These are phyloP conservation scores for Diorhabda elongata DNA, from an alignment of 1,140 invertebrate genomes.

Conservation along the genomic window DNA sequence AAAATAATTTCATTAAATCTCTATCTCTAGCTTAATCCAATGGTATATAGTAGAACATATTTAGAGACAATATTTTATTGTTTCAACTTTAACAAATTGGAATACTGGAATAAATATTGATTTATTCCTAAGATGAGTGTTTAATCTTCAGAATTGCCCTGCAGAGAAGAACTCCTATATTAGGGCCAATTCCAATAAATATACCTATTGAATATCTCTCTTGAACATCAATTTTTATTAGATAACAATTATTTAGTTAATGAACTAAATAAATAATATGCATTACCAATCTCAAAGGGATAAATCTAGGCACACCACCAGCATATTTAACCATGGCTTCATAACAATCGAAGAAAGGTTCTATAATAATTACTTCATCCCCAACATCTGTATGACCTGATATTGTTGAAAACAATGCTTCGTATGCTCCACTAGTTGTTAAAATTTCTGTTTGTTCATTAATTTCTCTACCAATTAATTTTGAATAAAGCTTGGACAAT, in stretches of 20 bases:
- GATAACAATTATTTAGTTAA: background rate
- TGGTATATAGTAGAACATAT: background rate
- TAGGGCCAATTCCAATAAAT: background rate
- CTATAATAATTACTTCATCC: slow-evolving; percentile 84
- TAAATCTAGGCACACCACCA: slow-evolving; percentile 58
- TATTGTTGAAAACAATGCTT: slow-evolving; percentile 79
- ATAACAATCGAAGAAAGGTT: slow-evolving; percentile 98
- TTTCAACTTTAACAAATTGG: background rate
- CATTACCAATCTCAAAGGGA: background rate
- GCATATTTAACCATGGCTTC: slow-evolving; percentile 88
- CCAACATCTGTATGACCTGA: slow-evolving; percentile 75
- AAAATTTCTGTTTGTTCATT: slow-evolving; percentile 66
- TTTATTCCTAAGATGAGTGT: background rate
- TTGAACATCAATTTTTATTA: background rate
- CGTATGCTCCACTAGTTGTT: slow-evolving; percentile 89
- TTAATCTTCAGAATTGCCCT: background rate
- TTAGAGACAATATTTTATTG: background rate
- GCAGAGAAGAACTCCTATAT: background rate
- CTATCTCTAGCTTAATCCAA: background rate
- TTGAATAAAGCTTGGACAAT: background rate
- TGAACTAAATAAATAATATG: background rate
- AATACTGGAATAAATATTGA: background rate
- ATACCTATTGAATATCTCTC: background rate
- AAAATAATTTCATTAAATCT: background rate
- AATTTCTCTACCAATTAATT: slow-evolving; percentile 60